Conservation (phyloP, 2,797 vertebrate species). For the Acridotheres tristis region DNA sequence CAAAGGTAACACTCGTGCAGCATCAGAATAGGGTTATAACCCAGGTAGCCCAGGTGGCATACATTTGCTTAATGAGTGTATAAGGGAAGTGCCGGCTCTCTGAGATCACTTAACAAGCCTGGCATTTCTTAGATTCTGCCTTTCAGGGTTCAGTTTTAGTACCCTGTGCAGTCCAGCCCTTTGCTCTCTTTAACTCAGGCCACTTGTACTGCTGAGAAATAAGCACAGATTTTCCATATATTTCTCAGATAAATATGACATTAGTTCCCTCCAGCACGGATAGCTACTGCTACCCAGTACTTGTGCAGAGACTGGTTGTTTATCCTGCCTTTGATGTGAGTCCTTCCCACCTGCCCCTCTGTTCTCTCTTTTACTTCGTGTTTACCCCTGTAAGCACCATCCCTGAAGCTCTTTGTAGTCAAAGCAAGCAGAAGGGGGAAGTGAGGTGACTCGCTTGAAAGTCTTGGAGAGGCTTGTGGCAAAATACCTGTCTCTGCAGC, state of each 20-base stretch:
- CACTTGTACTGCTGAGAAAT: background rate
- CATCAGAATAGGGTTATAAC: background rate
- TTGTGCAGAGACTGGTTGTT: background rate
- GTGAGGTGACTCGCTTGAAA: accelerated
- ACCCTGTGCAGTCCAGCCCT: background rate
- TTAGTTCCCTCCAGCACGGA: background rate
- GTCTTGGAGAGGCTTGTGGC: background rate
- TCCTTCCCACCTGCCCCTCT: background rate
- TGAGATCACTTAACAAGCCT: background rate
- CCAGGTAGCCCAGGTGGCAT: background rate
- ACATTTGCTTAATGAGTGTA: background rate
- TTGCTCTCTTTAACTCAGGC: background rate
- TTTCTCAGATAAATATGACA: background rate
- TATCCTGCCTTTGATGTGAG: background rate
- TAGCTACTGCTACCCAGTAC: background rate
- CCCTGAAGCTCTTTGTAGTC: background rate
- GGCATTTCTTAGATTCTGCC: background rate
- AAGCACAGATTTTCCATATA: background rate
- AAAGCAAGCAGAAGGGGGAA: background rate
- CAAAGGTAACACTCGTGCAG: background rate
- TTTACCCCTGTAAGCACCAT: background rate
- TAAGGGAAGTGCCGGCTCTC: background rate
- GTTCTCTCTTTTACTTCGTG: background rate
- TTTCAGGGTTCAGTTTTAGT: background rate
- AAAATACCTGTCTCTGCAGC: background rate